These are phyloP conservation scores for Passer montanus DNA, from an alignment of 2,113 vertebrate species.

Conservation along the genomic window DNA sequence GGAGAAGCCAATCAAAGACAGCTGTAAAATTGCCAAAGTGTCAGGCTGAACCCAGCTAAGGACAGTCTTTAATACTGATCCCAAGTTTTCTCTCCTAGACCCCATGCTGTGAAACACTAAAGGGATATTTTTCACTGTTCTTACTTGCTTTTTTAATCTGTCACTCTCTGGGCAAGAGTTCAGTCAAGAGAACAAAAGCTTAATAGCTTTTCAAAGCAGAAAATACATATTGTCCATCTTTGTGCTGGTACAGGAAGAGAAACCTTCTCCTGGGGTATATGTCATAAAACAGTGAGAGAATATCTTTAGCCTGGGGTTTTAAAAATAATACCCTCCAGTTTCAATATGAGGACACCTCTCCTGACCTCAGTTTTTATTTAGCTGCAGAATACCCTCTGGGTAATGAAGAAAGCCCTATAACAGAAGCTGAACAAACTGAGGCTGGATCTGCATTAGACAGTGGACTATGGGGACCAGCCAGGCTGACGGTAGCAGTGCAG, in stretches of 20 bases:
- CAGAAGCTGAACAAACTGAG: background rate
- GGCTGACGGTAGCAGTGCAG: background rate
- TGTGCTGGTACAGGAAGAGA: background rate
- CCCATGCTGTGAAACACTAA: background rate
- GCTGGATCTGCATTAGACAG: background rate
- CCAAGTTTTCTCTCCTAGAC: background rate
- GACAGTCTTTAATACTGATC: background rate
- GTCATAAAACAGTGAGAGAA: background rate
- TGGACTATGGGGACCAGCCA: background rate
- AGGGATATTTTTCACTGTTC: background rate
- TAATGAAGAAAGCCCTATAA: background rate
- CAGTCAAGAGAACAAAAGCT: background rate
- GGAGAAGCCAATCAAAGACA: background rate
- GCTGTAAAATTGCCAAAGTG: background rate
- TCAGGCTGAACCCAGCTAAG: background rate
- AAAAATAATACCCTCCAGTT: conserved; percentile 34
- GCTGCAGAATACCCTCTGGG: conserved; percentile 17
- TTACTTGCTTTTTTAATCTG: background rate
- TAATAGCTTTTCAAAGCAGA: background rate
- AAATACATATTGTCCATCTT: conserved; percentile 13
- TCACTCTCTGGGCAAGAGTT: background rate
- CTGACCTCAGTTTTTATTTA: conserved; percentile 42
- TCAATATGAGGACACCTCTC: conserved; percentile 41
- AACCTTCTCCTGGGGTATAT: background rate
- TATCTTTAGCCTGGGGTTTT: conserved; percentile 28